Base-by-base conservation (phyloP, 2,113 vertebrate genomes). In the Rhodinocichla rosea region DNA sequence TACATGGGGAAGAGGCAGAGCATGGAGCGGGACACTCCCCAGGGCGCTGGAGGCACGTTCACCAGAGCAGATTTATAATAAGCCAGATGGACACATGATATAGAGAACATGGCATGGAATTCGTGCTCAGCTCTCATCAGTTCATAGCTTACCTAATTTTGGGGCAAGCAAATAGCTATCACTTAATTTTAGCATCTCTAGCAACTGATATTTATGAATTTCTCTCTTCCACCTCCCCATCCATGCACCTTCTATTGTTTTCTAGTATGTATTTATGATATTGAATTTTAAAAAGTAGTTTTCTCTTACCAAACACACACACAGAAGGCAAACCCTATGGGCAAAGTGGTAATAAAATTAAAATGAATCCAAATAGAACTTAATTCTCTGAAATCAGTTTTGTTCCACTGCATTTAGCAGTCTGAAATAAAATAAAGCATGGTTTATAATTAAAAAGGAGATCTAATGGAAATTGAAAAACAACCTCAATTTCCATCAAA, bases 321-420 rank as follows among this genome's bases (percentile, higher is more conserved):
- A 60, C 18, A 94, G 85, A 93, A 76, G 22, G 7, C 62, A 94
- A 90, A 82, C 28, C 47, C 44, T 91, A 23, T 35, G 42, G 69
- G 21, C 26, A 68, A 64, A 59, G 50, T 39, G 24, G 40, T 84
- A 92, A 96, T 93, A 77, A 91, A 92, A 96, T 92, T 71, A 89
- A 92, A 97, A 86, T 87, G 0, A 95, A 95, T 93, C 85, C 90
- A 82, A 95, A 71, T 32, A 81, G 59, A 91, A 87, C 75, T 93
- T 80, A 93, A 88, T 86, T 77, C 40, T 90, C 79, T 67, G 44
- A 94, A 95, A 96, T 94, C 49, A 83, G 76, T 92, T 96, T 89
- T 83, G 74, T 55, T 88, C 94, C 67, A 89, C 57, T 84, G 83
- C 83, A 94, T 95, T 94, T 96, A 95, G n/a, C 85, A 96, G 50